Evolutionary conservation across 2,797 vertebrate genomes (phyloP), one percentile per base, ranked within the genome.

Genomic region (Propithecus deckenii): DNA sequence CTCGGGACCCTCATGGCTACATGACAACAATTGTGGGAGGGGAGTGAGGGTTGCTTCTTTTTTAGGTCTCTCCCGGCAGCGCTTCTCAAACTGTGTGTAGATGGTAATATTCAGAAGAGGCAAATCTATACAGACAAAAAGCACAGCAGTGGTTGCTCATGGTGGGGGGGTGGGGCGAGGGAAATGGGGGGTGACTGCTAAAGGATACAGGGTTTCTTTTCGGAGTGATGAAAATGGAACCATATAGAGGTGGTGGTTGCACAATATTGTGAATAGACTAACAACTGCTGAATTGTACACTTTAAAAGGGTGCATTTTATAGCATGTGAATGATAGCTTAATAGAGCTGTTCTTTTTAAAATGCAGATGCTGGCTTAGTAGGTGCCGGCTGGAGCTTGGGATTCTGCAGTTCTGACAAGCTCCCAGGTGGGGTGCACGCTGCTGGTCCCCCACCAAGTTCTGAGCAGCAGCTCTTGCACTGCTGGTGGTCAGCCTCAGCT

Each of bases 321-420:
- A 52, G 50, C 25, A 46, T 85, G 43, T 63, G 74, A 86, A 85
- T 75, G 61, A 48, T 67, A 94, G 65, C 25, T 95, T 94, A 91
- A 93, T 61, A 92, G 87, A 90, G 91, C 57, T 52, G 57, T 78
- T 72, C 30, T 59, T 93, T 95, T 20, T 74, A 80, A 93, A 96
- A 84, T 72, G 25, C 52, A 94, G 65, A 41, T 93, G 32, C 71
- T 86, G 87, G 86, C n/a, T 93, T 72, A 74, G 52, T 78, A 72
- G 25, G 35, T 78, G 23, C 38, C n/a, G 55, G 35, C 10, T 76
- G 38, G 48, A 25, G 38, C 48, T 80, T 12, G 18, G 41, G 61
- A 57, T 20, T 43, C 72, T 41, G 55, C 35, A 23, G 50, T 89
- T 96, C 28, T 50, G n/a, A 91, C 35, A 71, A 92, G 50, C 32